phyloP scores from a whole-genome alignment of 2,888 invertebrate genomes.

The Drosophila aldrichi region DNA sequence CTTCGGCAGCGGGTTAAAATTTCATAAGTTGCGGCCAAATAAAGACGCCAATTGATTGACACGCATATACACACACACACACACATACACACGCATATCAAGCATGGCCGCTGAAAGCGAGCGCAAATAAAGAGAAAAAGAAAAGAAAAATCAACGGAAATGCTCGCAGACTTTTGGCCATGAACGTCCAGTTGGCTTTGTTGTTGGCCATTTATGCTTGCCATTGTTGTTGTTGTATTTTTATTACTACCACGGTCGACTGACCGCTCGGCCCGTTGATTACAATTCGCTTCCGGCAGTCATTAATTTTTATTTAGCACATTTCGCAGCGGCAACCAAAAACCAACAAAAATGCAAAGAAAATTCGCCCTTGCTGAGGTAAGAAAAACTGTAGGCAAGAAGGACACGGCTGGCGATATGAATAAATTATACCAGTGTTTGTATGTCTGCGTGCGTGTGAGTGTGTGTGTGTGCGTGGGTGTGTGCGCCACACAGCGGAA shows the following conservation, averaged over 20 bases:
- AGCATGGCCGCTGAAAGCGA: slow-evolving; percentile 58
- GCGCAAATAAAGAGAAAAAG: slow-evolving; percentile 22
- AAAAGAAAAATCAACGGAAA: slow-evolving; percentile 11
- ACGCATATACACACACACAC: not conserved
- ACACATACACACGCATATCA: not conserved
- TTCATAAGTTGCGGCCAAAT: slow-evolving; percentile 41
- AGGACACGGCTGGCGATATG: slow-evolving; percentile 58
- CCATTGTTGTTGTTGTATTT: slow-evolving; percentile 43
- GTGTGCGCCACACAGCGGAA: slow-evolving; percentile 53
- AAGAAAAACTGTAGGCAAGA: slow-evolving; percentile 66
- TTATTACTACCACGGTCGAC: slow-evolving; percentile 47
- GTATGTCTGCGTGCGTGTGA: slow-evolving; percentile 17
- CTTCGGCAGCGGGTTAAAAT: slow-evolving; percentile 22
- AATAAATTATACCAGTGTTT: slow-evolving; percentile 63
- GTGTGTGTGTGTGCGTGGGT: slow-evolving; percentile 9
- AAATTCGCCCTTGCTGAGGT: slow-evolving; percentile 41
- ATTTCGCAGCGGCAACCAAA: slow-evolving; percentile 50
- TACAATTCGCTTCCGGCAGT: slow-evolving; percentile 78
- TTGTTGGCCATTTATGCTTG: slow-evolving; percentile 46
- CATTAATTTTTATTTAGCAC: slow-evolving; percentile 81
- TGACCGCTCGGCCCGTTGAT: slow-evolving; percentile 65
- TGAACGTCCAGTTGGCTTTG: slow-evolving; percentile 31
- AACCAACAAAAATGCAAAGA: slow-evolving; percentile 4
- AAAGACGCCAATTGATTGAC: slow-evolving; percentile 65
- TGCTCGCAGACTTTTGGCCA: slow-evolving; percentile 39